Base-by-base conservation (phyloP, 2,113 vertebrate genomes). In the Dunckerocampus dactyliophorus region DNA sequence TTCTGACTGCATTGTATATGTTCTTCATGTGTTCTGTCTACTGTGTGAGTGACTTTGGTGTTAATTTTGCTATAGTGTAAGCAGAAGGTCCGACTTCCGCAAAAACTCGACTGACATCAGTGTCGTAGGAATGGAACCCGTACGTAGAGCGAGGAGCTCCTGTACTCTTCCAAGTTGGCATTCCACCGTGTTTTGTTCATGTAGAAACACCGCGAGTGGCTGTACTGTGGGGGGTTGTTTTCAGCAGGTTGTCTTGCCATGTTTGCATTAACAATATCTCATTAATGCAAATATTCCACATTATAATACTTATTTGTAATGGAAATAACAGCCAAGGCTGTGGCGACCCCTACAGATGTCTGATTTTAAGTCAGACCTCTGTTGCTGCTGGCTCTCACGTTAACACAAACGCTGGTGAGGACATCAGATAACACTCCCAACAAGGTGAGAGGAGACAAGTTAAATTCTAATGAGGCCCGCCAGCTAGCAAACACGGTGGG, bases 371-470 rank as follows among this genome's bases (percentile, higher is more conserved):
- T 42, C 54, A 56, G 37, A 42, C 3, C 31, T 14, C 19, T 14
- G 12, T 42, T 39, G 37, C 54, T 37, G 37, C 34, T 13, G 54
- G 54, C 54, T 42, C 37, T 20, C 54, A 56, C 54, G 2, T 42
- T 20, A 28, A 31, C 42, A 28, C 42, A 31, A 60, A 48, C 21
- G 16, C 61, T 63, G 49, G 66, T 28, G 62, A 53, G 42, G 58
- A 22, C 64, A 13, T 65, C 62, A 55, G 58, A 61, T 59, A 65
- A 65, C 13, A 54, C 51, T 46, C 51, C 37, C 14, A 69, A 65
- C 50, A 68, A 71, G 64, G 65, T 47, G 24, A 79, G 70, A 71
- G 39, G n/a, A 77, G 19, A 48, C 24, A 8, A 34, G 51, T 62
- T 53, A 58, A 74, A 56, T 65, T 71, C 61, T 19, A 11, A 63